Conservation (phyloP, 2,888 invertebrate species). For the Athalia circularis region DNA sequence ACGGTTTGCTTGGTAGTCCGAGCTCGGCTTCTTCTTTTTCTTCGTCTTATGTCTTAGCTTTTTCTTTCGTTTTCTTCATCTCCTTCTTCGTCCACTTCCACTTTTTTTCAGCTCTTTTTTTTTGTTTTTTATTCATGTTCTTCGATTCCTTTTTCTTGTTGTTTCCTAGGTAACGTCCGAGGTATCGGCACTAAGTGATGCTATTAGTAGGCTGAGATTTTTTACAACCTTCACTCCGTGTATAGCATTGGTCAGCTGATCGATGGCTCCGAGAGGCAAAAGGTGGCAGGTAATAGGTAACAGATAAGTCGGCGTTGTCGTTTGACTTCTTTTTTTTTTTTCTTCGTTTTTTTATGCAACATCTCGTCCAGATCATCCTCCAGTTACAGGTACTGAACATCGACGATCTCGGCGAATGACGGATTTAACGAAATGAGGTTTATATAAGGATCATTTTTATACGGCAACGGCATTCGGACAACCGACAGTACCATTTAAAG, state of each 20-base stretch:
- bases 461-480: no score
- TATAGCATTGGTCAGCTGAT: slow-evolving; percentile 9
- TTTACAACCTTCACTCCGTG: slow-evolving; percentile 12
- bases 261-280: neutral
- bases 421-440: no score
- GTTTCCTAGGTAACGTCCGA: slow-evolving; percentile 9
- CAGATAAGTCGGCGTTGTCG: no score
- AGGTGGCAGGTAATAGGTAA: neutral
- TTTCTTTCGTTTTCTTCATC: slow-evolving; percentile 24
- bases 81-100: neutral
- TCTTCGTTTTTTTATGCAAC: no score
- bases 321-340: no score
- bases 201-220: slow-evolving; percentile 32
- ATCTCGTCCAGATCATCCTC: no score
- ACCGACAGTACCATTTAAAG: no score
- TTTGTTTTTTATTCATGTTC: neutral
- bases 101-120: neutral
- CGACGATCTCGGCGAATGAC: no score
- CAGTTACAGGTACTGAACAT: no score
- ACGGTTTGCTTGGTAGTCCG: neutral
- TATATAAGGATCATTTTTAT: no score
- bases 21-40: neutral
- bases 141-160: neutral
- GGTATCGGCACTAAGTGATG: slow-evolving; percentile 40
- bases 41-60: neutral